Percentiles rank a stretch among this genome's conserved stretches.
Evolutionary conservation across 2,888 invertebrate species (phyloP).

Genomic region (Isoperla grammatica): DNA sequence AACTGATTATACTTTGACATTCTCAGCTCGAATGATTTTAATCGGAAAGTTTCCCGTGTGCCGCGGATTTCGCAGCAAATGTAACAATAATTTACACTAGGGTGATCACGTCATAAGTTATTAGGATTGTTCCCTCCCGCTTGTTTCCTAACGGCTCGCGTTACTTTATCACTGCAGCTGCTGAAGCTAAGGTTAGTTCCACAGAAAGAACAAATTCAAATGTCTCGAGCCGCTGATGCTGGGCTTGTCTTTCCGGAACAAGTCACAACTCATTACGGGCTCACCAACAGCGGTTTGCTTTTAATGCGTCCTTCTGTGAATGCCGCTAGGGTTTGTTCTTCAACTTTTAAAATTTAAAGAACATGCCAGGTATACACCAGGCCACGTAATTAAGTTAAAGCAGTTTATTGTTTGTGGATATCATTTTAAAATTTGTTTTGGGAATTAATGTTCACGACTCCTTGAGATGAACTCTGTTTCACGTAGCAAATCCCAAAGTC

Average conservation of each 20-base stretch:
- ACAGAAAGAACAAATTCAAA: conserved; percentile 13
- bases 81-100: conserved; percentile 14
- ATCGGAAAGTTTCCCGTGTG: conserved; percentile 13
- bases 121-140: not conserved
- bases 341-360: no score
- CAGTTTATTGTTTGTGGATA: no score
- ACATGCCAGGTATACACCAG: no score
- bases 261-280: not conserved
- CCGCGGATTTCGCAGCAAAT: conserved; percentile 11
- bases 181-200: conserved; percentile 10
- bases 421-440: no score
- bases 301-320: no score
- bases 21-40: conserved; percentile 12
- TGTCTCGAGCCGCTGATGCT: conserved; percentile 7
- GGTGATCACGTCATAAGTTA: conserved; percentile 11
- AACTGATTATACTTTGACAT: conserved; percentile 4
- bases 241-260: conserved; percentile 14
- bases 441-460: no score
- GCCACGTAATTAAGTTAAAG: no score
- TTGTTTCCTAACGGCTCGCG: not conserved
- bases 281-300: no score
- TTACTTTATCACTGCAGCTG: not conserved
- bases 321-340: no score
- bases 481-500: no score
- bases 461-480: no score